Evolutionary conservation across 2,113 vertebrate genomes (phyloP), one percentile per base, ranked within the genome.

Genomic region (Fregata magnificens): DNA sequence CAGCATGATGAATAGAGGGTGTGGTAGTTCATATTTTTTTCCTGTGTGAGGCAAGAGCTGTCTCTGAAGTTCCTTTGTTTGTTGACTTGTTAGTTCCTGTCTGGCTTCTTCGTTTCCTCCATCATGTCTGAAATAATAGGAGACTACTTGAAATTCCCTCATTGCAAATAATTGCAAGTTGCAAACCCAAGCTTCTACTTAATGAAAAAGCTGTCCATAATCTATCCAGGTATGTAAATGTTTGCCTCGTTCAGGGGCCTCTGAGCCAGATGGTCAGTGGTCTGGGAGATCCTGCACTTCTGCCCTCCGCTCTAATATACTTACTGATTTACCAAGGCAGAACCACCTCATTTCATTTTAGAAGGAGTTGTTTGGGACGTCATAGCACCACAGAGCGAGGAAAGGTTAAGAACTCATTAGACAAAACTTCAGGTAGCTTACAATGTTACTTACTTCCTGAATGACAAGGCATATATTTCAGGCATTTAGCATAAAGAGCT

Each of bases 181-280:
- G 44, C 74, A 86, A 82, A 84, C 25, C 16, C n/a, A 73, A 52
- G 47, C 31, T 53, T 25, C 28, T 44, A 5, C 16, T 70, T 56
- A 21, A 32, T 8, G 10, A 16, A 36, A 73, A 87, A 62, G 9
- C 11, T 20, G 42, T 14, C 26, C 65, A 6, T 32, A 45, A 53
- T 13, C 69, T 2, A 1, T 13, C 40, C 24, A 32, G 28, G 19
- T 11, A 52, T 0, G 0, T 28, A 62, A 84, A 70, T 0, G 0
- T 34, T 44, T n/a, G 31, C 36, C 34, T 83, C 34, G n/a, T 58
- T 29, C 29, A 52, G 58, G 40, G 52, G 80, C 26, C 67, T 76
- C 70, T 28, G 36, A 65, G 49, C 9, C 29, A 55, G 38, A 25
- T 2, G 5, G 8, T 15, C 62, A 28, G 49, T 7, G 38, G 2